A percentile compares a stretch with the other conserved stretches of the same genome.
phyloP scores from a whole-genome alignment of 2,113 vertebrate species.

The human (Homo sapiens) region DNA sequence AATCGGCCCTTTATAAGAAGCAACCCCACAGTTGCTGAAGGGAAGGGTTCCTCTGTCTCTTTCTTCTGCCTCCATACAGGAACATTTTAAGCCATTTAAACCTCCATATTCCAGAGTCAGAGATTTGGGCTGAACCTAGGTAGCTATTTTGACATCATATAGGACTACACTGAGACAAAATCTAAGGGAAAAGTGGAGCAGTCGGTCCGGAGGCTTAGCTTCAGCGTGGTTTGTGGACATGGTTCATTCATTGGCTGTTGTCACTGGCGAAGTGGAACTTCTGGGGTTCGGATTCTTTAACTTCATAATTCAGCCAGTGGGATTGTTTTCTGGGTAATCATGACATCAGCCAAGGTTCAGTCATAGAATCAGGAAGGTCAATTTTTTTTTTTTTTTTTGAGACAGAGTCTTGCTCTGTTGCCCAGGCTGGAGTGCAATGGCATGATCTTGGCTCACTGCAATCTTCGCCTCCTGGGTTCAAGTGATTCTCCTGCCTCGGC shows the following conservation, averaged over 20 bases:
- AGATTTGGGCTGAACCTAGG: not conserved
- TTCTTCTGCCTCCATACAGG: not conserved
- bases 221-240: rapidly evolving
- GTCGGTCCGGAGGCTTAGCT: rapidly evolving
- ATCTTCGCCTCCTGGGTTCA: too few species aligned
- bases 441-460: too few species aligned
- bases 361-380: rapidly evolving
- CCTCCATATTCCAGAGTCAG: not conserved
- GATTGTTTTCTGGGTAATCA: not conserved
- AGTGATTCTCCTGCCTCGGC: too few species aligned
- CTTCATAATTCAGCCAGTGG: not conserved
- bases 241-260: rapidly evolving
- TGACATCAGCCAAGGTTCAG: rapidly evolving
- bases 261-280: not conserved
- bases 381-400: not conserved
- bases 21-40: rapidly evolving
- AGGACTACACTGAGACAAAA: not conserved
- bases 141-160: not conserved
- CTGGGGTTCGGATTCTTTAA: not conserved
- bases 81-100: not conserved
- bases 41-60: not conserved
- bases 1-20: not conserved
- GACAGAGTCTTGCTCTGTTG: too few species aligned
- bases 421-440: too few species aligned
- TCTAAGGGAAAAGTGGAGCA: not conserved